A percentile compares a stretch with the other conserved stretches of the same genome.
Conservation (phyloP, 2,888 invertebrate genomes). For the Platynereis dumerilii region DNA sequence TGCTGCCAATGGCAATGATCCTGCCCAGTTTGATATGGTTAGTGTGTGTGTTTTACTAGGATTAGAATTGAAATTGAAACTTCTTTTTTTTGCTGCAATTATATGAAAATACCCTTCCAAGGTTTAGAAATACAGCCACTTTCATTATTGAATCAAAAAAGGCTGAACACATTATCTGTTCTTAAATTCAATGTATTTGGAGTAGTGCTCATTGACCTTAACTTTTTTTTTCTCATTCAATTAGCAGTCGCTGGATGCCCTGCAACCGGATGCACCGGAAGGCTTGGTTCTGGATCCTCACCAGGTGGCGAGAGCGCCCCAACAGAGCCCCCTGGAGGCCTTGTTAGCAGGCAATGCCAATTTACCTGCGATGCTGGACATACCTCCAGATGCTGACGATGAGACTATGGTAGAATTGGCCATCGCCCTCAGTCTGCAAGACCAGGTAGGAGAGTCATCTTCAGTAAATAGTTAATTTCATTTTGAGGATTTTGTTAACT, state of each 20-base stretch:
- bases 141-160: not conserved
- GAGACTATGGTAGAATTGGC: constrained; percentile 97
- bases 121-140: not conserved
- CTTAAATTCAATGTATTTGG: no score
- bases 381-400: constrained; percentile 94
- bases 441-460: constrained; percentile 47
- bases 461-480: no score
- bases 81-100: no score
- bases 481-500: no score
- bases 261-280: constrained; percentile 48
- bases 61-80: no score
- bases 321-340: constrained; percentile 63
- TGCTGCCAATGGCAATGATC: constrained; percentile 16
- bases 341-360: constrained; percentile 61
- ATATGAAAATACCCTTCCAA: no score
- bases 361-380: constrained; percentile 82
- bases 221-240: no score
- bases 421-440: constrained; percentile 89
- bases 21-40: constrained; percentile 11
- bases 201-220: no score
- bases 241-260: constrained; percentile 48
- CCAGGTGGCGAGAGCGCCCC: constrained; percentile 29
- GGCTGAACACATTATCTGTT: no score
- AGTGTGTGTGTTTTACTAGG: no score
- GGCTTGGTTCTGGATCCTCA: constrained; percentile 23